Conservation (phyloP, 2,113 vertebrate species). For the Hirundichthys speculiger region DNA sequence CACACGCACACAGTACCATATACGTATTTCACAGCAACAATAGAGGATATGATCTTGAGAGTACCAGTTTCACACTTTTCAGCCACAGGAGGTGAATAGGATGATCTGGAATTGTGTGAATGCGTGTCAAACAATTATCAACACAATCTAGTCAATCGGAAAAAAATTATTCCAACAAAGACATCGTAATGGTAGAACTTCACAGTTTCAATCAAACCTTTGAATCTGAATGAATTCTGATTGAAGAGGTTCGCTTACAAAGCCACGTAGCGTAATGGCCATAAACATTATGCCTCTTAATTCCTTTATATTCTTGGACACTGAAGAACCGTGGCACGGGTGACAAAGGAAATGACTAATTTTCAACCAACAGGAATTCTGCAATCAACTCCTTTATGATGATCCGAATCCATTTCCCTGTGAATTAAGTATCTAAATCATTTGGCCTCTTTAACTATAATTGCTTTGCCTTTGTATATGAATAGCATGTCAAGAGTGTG, state of each 20-base stretch:
- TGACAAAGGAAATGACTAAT: slow-evolving; percentile 60
- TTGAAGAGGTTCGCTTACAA: slow-evolving; percentile 71
- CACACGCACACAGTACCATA: slow-evolving; percentile 43
- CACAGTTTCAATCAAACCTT: slow-evolving; percentile 66
- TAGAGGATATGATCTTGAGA: slow-evolving; percentile 32
- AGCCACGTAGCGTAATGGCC: slow-evolving; percentile 55
- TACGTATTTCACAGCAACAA: slow-evolving; percentile 68
- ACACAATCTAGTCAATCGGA: slow-evolving; percentile 56
- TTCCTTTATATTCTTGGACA: slow-evolving; percentile 64
- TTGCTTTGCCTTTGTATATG: slow-evolving; percentile 73
- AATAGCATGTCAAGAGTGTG: slow-evolving; percentile 70
- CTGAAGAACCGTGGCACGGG: slow-evolving; percentile 46
- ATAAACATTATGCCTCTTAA: slow-evolving; percentile 63
- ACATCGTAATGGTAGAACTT: slow-evolving; percentile 68
- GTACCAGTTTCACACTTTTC: slow-evolving; percentile 34
- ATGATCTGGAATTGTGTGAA: slow-evolving; percentile 26
- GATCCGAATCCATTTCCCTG: slow-evolving; percentile 51
- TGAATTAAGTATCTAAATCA: slow-evolving; percentile 68
- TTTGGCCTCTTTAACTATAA: slow-evolving; percentile 68
- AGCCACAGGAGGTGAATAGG: slow-evolving; percentile 48
- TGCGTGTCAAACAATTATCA: slow-evolving; percentile 67
- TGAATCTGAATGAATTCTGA: slow-evolving; percentile 71
- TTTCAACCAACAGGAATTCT: slow-evolving; percentile 58
- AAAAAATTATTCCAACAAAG: slow-evolving; percentile 73
- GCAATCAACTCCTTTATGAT: slow-evolving; percentile 74